Evolutionary conservation across 2,888 invertebrate genomes (phyloP).

Genomic region (Sepiola atlantica): DNA sequence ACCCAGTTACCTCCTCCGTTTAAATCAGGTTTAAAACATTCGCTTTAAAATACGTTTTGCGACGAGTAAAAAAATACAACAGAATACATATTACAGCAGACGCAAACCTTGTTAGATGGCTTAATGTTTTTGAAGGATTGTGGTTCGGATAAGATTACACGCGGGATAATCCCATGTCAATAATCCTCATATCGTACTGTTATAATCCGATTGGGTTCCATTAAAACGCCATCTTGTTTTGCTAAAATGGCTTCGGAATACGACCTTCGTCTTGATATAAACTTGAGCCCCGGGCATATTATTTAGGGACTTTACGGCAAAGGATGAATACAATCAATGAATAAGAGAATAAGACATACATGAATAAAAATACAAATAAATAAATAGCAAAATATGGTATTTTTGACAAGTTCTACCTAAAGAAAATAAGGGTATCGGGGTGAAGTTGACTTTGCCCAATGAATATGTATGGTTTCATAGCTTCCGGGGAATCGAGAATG

Average conservation of each 20-base stretch:
- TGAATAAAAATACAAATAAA: background rate
- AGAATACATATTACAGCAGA: background rate
- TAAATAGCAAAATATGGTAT: background rate
- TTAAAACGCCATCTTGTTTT: background rate
- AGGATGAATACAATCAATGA: background rate
- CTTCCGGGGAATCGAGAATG: background rate
- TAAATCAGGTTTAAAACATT: background rate
- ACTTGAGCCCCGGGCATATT: background rate
- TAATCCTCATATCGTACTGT: background rate
- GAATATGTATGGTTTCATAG: background rate
- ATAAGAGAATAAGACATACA: background rate
- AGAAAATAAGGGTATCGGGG: background rate
- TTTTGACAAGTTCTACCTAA: background rate
- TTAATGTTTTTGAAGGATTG: background rate
- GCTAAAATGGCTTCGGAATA: background rate
- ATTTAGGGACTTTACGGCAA: background rate
- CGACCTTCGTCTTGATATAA: background rate
- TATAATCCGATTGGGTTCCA: background rate
- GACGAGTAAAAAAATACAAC: background rate
- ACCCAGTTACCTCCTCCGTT: background rate
- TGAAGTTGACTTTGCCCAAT: background rate
- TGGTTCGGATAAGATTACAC: background rate
- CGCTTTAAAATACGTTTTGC: background rate
- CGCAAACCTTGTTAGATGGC: background rate
- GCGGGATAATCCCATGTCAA: background rate